Percentiles rank a stretch among this genome's conserved stretches.
These are phyloP conservation scores for Sciaenops ocellatus DNA, from an alignment of 2,797 vertebrate genomes.

Conservation along the genomic window DNA sequence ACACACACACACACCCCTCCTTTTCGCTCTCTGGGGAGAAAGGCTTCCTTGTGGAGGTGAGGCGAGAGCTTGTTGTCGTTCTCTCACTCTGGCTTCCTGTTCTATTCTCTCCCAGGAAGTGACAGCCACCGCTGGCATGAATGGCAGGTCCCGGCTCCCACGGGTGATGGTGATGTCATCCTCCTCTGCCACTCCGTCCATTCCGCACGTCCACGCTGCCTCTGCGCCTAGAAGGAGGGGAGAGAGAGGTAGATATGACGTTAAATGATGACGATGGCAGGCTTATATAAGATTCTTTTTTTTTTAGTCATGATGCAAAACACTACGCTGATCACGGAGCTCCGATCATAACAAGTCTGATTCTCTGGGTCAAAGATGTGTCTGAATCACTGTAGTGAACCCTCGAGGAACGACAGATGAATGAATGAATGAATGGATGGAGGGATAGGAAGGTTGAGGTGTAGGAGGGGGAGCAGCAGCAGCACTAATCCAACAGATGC, in stretches of 20 bases:
- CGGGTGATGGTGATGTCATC: slow-evolving; percentile 68
- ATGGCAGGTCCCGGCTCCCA: slow-evolving; percentile 59
- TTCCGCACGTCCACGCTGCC: background rate
- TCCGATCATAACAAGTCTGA: slow-evolving; percentile 22
- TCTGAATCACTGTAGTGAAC: slow-evolving; percentile 11
- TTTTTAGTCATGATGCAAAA: slow-evolving; percentile 37
- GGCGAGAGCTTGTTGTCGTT: slow-evolving; percentile 48
- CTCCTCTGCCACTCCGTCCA: slow-evolving; percentile 22
- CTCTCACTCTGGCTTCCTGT: slow-evolving; percentile 68
- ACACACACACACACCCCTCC: slow-evolving; percentile 34
- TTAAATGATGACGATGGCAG: slow-evolving; percentile 53
- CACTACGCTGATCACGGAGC: background rate
- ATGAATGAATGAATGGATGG: background rate
- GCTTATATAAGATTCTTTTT: slow-evolving; percentile 38
- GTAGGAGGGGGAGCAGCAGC: slow-evolving; percentile 8
- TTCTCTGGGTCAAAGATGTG: background rate
- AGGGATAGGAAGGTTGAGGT: background rate
- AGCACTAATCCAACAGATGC: slow-evolving; percentile 22
- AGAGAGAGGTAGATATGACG: slow-evolving; percentile 32
- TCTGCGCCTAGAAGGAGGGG: slow-evolving; percentile 40
- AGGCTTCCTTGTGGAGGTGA: slow-evolving; percentile 77
- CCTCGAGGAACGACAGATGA: background rate
- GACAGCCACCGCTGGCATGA: slow-evolving; percentile 61
- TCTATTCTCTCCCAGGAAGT: slow-evolving; percentile 82
- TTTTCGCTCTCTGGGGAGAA: slow-evolving; percentile 54